Evolutionary conservation across 2,113 vertebrate species (phyloP), one percentile per base, ranked within the genome.

Genomic region (Cromileptes altivelis): DNA sequence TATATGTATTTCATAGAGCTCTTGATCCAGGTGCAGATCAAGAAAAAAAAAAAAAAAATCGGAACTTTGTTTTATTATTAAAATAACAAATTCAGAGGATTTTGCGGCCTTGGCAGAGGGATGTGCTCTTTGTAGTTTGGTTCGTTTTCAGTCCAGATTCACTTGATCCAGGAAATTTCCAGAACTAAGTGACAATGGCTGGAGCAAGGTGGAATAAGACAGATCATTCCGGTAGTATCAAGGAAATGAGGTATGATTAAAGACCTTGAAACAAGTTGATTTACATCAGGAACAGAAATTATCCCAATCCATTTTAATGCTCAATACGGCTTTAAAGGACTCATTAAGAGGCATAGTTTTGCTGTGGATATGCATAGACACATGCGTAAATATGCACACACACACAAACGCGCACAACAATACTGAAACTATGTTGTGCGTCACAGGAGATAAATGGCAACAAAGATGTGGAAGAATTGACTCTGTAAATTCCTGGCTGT

Each of bases 131-230:
- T 87, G 53, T 70, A 71, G 40, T 82, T 74, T 85, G 25, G 50
- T 67, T 47, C 15, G 15, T 63, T 79, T 88, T 80, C 65, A 78
- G 65, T 74, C 65, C 57, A 55, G 2, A 77, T 76, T 71, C 55
- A 71, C 53, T 76, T 69, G 76, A 86, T 89, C 87, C 88, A 85
- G 81, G 79, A 90, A 84, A 77, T 70, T 72, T 91, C 10, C n/a
- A 78, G 45, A 82, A 74, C 84, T 68, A 79, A 30, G 56, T 74
- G 87, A 90, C 81, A 80, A 78, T 84, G 75, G 18, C 70, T 79
- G 73, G 70, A 88, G 63, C 30, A 69, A 75, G 42, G 63, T 45
- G 62, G 75, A 88, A 64, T 68, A 67, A 50, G 4, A 50, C 50
- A 70, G 70, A 81, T 71, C 14, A 63, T 64, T 72, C 37, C 4